These are phyloP conservation scores for Cryptus viduatorius DNA, from an alignment of 2,888 invertebrate genomes.

Conservation along the genomic window DNA sequence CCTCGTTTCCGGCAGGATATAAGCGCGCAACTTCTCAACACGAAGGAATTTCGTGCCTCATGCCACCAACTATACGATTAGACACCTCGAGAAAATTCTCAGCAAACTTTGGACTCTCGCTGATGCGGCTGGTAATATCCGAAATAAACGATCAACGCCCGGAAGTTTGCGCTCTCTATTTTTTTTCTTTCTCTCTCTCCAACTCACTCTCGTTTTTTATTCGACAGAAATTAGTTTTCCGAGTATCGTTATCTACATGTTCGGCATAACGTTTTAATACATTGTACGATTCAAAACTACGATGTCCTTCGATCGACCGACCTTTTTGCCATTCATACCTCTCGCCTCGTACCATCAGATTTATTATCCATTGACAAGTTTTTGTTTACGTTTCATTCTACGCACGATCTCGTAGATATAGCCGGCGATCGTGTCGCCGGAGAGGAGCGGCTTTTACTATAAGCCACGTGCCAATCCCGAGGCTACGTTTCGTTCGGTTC, in stretches of 20 bases:
- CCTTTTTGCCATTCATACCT: conserved; percentile 9
- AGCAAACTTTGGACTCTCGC: background rate
- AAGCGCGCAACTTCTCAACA: conserved; percentile 65
- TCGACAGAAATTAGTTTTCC: conserved; percentile 30
- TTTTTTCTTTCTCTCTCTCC: conserved; percentile 14
- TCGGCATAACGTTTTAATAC: conserved; percentile 23
- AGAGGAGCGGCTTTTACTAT: background rate
- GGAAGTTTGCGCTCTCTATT: conserved; percentile 1
- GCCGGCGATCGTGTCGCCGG: background rate
- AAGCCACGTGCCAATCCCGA: conserved; percentile 37
- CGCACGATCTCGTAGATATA: background rate
- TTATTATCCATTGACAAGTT: conserved; percentile 3
- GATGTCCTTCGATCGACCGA: background rate
- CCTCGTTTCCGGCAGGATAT: conserved; percentile 68
- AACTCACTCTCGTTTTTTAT: background rate
- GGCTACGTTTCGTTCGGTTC: background rate
- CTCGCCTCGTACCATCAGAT: background rate
- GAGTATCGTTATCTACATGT: conserved; percentile 20
- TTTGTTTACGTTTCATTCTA: conserved; percentile 19
- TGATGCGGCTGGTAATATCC: background rate
- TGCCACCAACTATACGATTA: conserved; percentile 50
- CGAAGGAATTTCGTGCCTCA: conserved; percentile 58
- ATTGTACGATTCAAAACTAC: background rate
- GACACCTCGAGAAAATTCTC: conserved; percentile 19
- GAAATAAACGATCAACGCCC: conserved; percentile 26